Evolutionary conservation across 2,797 vertebrate species (phyloP).

Genomic region (Trematomus bernacchii): DNA sequence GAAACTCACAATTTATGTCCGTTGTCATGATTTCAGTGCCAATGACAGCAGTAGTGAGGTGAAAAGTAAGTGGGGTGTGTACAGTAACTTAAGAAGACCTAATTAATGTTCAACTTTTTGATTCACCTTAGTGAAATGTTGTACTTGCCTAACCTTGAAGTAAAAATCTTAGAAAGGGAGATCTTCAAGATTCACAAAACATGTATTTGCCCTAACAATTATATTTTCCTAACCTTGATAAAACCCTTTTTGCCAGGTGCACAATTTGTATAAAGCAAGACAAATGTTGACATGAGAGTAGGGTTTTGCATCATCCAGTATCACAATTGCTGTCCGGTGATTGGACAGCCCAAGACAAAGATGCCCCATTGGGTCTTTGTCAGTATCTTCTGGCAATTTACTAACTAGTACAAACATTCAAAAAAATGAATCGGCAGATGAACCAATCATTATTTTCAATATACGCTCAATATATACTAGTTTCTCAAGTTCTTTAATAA

Average conservation of each 20-base stretch:
- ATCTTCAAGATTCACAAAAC: not conserved
- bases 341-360: not conserved
- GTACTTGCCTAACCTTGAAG: not conserved
- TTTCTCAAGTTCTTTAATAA: not conserved
- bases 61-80: not conserved
- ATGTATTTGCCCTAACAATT: not conserved
- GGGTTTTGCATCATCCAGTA: not conserved
- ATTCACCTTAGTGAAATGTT: not conserved
- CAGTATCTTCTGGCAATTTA: not conserved
- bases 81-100: not conserved
- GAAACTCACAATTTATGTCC: not conserved
- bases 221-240: not conserved
- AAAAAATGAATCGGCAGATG: not conserved
- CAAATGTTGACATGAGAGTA: not conserved
- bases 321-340: not conserved
- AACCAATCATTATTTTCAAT: not conserved
- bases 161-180: too few species aligned
- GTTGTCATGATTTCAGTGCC: not conserved
- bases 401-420: not conserved
- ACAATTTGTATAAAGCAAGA: not conserved
- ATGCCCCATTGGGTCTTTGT: not conserved
- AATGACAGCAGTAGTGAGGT: constrained; percentile 3
- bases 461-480: not conserved
- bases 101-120: not conserved
- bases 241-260: not conserved